Evolutionary conservation across 2,797 vertebrate genomes (phyloP).

Genomic region (Emydoidea blandingii): DNA sequence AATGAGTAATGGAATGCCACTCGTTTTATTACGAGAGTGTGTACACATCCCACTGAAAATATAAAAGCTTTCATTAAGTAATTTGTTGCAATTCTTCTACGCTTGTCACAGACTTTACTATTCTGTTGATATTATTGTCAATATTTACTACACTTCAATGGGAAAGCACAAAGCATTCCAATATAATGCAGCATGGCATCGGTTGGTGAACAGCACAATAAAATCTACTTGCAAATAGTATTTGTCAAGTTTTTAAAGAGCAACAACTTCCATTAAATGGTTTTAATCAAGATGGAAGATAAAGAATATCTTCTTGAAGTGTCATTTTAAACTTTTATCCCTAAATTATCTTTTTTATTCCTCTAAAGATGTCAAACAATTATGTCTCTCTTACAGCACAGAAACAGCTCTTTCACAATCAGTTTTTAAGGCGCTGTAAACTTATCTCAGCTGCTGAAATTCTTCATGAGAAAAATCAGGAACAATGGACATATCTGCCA

Average conservation of each 20-base stretch:
- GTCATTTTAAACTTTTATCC: slow-evolving; percentile 66
- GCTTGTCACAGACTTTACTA: neutral
- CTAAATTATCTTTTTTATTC: slow-evolving; percentile 57
- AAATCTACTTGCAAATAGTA: slow-evolving; percentile 56
- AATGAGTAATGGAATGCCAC: neutral
- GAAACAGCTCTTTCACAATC: slow-evolving; percentile 71
- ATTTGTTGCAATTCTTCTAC: neutral
- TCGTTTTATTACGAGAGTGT: rapidly evolving
- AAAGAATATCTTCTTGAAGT: slow-evolving; percentile 55
- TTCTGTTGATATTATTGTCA: slow-evolving; percentile 22
- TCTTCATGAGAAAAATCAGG: slow-evolving; percentile 49
- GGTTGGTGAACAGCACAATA: neutral
- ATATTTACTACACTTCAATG: slow-evolving; percentile 29
- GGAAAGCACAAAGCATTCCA: slow-evolving; percentile 9
- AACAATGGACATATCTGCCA: slow-evolving; percentile 67
- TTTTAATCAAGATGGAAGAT: slow-evolving; percentile 64
- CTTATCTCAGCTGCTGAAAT: slow-evolving; percentile 68
- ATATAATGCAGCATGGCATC: slow-evolving; percentile 10
- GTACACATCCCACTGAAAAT: neutral
- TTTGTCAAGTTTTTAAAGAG: slow-evolving; percentile 36
- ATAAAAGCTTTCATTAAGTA: neutral
- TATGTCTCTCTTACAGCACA: slow-evolving; percentile 55
- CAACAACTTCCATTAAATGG: slow-evolving; percentile 48
- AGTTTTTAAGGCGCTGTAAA: slow-evolving; percentile 65
- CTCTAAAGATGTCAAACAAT: slow-evolving; percentile 54